Evolutionary conservation across 1,140 invertebrate genomes (phyloP).

Genomic region (Philotrypesis tridentata): DNA sequence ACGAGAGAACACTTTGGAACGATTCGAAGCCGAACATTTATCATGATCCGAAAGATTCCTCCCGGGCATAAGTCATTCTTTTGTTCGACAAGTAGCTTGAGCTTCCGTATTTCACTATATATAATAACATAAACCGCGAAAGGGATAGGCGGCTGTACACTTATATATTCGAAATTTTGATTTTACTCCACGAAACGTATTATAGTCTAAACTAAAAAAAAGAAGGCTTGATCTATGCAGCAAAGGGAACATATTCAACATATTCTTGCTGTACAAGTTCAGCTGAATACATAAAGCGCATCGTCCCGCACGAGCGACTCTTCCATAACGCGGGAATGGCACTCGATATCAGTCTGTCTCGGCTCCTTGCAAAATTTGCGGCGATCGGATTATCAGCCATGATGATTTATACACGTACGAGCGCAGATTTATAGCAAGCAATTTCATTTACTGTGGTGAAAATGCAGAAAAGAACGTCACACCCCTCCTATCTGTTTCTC

Average conservation of each 20-base stretch:
- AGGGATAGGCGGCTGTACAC: too few relatives aligned
- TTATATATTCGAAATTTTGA: too few relatives aligned
- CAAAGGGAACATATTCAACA: too few relatives aligned
- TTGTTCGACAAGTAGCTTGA: too few relatives aligned
- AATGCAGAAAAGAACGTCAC: constrained; percentile 7
- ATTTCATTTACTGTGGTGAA: constrained; percentile 4
- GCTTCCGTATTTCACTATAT: too few relatives aligned
- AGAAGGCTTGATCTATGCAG: too few relatives aligned
- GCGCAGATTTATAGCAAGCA: constrained; percentile 12
- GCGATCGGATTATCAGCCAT: constrained; percentile 14
- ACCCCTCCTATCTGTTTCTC: not conserved
- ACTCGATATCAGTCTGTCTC: not conserved
- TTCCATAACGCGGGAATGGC: not conserved
- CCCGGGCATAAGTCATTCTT: too few relatives aligned
- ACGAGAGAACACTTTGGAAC: not conserved
- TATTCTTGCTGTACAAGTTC: not conserved
- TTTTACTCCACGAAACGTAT: too few relatives aligned
- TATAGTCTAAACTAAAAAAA: too few relatives aligned
- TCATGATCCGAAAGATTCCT: too few relatives aligned
- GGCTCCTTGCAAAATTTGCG: not conserved
- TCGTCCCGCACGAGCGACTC: constrained; percentile 3
- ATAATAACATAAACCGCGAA: too few relatives aligned
- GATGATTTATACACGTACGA: constrained; percentile 15
- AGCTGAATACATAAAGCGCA: not conserved
- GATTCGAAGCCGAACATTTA: too few relatives aligned